Evolutionary conservation across 2,797 vertebrate species (phyloP), one percentile per base, ranked within the genome.

Genomic region (Peromyscus attwateri): DNA sequence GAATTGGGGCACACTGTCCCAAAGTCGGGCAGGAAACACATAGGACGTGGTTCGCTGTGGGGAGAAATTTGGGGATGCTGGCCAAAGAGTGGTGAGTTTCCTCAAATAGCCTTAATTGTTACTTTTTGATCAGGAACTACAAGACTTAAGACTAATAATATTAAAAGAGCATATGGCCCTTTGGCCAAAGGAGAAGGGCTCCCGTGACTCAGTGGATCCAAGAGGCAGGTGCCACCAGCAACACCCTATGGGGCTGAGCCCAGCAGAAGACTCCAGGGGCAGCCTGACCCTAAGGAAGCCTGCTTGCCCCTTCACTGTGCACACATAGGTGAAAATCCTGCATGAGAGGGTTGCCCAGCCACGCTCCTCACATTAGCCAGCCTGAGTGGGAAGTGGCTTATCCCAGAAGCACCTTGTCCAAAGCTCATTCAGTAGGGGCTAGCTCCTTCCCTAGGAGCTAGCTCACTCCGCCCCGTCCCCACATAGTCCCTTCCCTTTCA

Each of bases 101-200:
- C 77, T 71, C 31, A 92, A 27, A n/a, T 40, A 70, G 23, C 37
- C 27, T 76, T 46, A 10, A 6, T 68, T 8, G 68, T 88, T 31
- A 25, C 52, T 70, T 81, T 96, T 94, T 60, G 64, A 79, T 57
- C 62, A 83, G 43, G 68, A 49, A 87, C 55, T 85, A 64, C 46
- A 79, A 92, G 88, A 79, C 52, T 23, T 75, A n/a, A 10, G 66
- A n/a, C 7, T 79, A 46, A 71, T n/a, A 81, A 27, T n/a, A n/a
- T n/a, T 57, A 89, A 60, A 75, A 85, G 87, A 73, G 43, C 46
- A 34, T 43, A 46, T 2, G 17, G 19, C 76, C 64, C 80, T 91
- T 89, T 62, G 60, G 10, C 29, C 31, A 89, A 43, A 70, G 55
- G 16, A 75, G n/a, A 60, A 29, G 4, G n/a, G 37, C 27, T 88